A percentile compares a stretch with the other conserved stretches of the same genome.
phyloP scores from a whole-genome alignment of 37 sponge, comb jelly and placozoan genomes.

The Eunapius fragilis region DNA sequence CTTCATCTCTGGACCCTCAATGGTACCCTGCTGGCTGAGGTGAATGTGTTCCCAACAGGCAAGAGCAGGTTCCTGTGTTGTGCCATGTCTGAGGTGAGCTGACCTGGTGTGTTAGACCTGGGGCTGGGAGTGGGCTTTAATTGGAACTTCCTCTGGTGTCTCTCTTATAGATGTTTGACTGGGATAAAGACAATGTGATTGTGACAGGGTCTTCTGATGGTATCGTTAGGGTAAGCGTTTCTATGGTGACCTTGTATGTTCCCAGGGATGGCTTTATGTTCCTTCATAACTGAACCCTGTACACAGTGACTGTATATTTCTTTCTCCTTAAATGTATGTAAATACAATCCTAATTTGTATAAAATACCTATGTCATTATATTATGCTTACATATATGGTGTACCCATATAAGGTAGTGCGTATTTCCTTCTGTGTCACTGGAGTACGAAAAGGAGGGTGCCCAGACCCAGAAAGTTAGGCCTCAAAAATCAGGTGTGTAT shows the following conservation, averaged over 20 bases:
- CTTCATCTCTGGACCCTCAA: conserved; percentile 92
- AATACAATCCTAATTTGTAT: not conserved
- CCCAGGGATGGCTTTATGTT: not conserved
- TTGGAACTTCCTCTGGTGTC: too few species aligned
- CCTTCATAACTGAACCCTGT: too few species aligned
- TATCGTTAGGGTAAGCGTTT: conserved; percentile 87
- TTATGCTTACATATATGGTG: not conserved
- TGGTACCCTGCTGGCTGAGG: conserved; percentile 79
- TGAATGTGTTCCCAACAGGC: conserved; percentile 24
- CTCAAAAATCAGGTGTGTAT: not conserved
- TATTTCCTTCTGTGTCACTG: not conserved
- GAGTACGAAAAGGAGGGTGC: conserved; percentile 44
- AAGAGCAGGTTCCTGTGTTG: conserved; percentile 69
- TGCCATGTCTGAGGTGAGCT: conserved; percentile 74
- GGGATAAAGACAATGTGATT: conserved; percentile 95
- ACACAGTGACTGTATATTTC: too few species aligned
- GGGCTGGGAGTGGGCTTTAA: too few species aligned
- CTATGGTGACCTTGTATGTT: too few species aligned
- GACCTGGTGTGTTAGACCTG: too few species aligned
- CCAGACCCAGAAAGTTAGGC: not conserved
- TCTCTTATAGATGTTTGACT: conserved; percentile 66
- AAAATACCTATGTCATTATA: too few species aligned
- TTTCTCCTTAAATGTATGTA: too few species aligned
- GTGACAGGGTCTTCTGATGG: conserved; percentile 94
- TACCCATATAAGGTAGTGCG: not conserved